Conservation (phyloP, 1,140 invertebrate species). For the Caenorhabditis inopinata region DNA sequence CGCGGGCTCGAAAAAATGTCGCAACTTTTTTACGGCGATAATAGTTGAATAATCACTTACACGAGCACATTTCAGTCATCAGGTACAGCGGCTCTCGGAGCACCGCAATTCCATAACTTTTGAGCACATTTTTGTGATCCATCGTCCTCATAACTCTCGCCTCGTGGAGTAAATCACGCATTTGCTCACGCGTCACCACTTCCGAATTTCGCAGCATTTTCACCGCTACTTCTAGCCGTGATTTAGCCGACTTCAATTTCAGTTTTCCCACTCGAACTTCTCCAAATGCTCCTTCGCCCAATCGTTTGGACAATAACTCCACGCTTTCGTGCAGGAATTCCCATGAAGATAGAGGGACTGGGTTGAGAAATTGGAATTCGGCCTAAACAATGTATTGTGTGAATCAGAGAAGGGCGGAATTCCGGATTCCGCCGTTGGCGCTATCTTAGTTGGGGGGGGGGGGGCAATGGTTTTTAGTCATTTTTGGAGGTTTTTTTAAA, state of each 20-base stretch:
- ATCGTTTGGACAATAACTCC: neutral
- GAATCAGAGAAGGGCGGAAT: no score
- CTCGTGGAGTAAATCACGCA: constrained; percentile 24
- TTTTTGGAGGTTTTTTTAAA: no score
- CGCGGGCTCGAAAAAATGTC: no score
- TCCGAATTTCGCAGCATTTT: constrained; percentile 17
- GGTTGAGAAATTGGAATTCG: neutral
- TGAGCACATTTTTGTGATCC: constrained; percentile 42
- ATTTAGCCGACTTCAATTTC: constrained; percentile 17
- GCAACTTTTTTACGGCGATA: no score
- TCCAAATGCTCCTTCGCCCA: constrained; percentile 40
- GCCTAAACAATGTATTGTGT: no score
- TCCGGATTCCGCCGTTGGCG: no score
- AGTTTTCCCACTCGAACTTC: constrained; percentile 31
- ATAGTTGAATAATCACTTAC: no score
- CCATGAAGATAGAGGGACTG: constrained; percentile 12
- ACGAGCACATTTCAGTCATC: constrained; percentile 4
- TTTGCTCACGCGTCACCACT: constrained; percentile 23
- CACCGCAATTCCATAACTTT: constrained; percentile 34
- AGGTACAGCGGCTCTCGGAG: constrained; percentile 11
- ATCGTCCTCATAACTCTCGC: constrained; percentile 33
- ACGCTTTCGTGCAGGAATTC: constrained; percentile 33
- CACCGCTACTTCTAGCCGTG: constrained; percentile 22
- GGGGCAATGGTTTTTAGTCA: no score
- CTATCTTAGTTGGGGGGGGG: no score